phyloP scores from a whole-genome alignment of 2,888 invertebrate species.

The Pteria penguin region DNA sequence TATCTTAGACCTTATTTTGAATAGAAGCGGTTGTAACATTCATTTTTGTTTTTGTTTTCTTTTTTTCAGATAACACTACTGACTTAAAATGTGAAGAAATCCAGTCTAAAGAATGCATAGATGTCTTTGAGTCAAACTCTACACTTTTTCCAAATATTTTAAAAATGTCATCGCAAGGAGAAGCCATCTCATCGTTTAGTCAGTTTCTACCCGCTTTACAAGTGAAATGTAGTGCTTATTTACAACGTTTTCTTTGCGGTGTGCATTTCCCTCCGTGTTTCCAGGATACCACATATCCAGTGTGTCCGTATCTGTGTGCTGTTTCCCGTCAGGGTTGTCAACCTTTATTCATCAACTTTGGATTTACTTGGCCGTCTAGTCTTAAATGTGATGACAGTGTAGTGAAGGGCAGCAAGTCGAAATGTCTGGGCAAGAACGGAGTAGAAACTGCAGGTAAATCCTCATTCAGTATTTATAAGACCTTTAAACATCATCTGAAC shows the following conservation, averaged over 20 bases:
- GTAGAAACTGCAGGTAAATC: constrained; percentile 17
- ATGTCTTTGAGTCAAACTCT: background rate
- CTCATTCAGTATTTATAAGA: no score
- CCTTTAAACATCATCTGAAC: no score
- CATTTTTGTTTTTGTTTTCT: no score
- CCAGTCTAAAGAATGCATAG: background rate
- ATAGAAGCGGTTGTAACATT: no score
- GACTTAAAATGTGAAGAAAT: background rate
- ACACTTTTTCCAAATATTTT: background rate
- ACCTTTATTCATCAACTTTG: constrained; percentile 1
- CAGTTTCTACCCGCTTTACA: constrained; percentile 1
- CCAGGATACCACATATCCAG: background rate
- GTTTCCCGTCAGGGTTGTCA: background rate
- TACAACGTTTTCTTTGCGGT: constrained; percentile 10
- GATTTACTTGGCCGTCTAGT: background rate
- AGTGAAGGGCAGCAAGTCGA: background rate
- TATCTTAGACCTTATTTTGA: no score
- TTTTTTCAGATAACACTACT: no score
- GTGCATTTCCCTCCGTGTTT: constrained; percentile 5
- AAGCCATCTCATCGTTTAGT: constrained; percentile 4
- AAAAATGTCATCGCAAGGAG: background rate
- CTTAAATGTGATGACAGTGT: background rate
- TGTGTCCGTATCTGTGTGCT: constrained; percentile 21
- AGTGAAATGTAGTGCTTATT: constrained; percentile 4
- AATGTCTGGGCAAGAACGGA: constrained; percentile 13